A percentile compares a stretch with the other conserved stretches of the same genome.
Evolutionary conservation across 2,888 invertebrate species (phyloP).

Genomic region (Sinelater perroti): DNA sequence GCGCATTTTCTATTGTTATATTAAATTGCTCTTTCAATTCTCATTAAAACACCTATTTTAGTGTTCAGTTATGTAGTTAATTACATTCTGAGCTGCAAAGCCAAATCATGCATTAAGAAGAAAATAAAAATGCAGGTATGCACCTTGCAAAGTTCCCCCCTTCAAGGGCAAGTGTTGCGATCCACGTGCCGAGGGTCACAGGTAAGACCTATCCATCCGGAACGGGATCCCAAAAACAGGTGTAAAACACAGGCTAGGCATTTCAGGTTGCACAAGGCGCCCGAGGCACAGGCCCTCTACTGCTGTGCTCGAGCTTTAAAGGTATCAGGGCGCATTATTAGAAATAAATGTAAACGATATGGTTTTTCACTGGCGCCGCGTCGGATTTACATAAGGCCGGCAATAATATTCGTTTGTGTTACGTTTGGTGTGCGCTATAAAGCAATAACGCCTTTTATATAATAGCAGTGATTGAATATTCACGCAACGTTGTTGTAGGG

Average conservation of each 20-base stretch:
- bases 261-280: not conserved
- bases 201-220: no score
- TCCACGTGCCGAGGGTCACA: no score
- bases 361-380: constrained; percentile 17
- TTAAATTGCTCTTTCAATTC: no score
- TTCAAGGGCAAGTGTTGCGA: no score
- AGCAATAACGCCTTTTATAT: constrained; percentile 1
- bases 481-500: not conserved
- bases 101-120: no score
- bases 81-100: no score
- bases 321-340: not conserved
- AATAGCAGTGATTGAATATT: constrained; percentile 6
- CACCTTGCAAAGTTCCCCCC: no score
- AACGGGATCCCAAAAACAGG: not conserved
- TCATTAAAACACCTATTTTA: no score
- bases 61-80: no score
- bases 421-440: constrained; percentile 16
- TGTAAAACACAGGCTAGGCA: constrained; percentile 1
- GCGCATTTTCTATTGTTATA: no score
- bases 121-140: no score
- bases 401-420: constrained; percentile 15
- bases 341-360: constrained; percentile 20
- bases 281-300: not conserved
- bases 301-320: not conserved
- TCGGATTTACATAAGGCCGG: constrained; percentile 16